These are phyloP conservation scores for Clarias laeviceps DNA, from an alignment of 2,797 vertebrate genomes.

Conservation along the genomic window DNA sequence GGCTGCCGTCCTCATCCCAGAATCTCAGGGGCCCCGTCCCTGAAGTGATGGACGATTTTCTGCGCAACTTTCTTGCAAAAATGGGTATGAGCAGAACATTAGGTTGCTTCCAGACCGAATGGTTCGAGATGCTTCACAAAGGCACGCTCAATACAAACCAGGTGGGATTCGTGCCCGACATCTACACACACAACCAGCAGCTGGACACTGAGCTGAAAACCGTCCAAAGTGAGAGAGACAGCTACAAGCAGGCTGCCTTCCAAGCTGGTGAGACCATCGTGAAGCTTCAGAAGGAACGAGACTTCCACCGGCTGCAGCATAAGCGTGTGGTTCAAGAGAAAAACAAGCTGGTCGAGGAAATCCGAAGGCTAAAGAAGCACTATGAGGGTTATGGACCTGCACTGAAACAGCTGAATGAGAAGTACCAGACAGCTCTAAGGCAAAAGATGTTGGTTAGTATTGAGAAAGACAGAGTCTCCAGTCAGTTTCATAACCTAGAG, in stretches of 20 bases:
- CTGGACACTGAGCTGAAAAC: constrained; percentile 78
- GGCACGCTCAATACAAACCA: constrained; percentile 64
- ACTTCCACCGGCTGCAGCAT: constrained; percentile 84
- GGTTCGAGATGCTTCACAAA: constrained; percentile 82
- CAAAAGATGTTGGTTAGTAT: constrained; percentile 79
- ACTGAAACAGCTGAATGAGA: constrained; percentile 80
- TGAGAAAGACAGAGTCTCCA: constrained; percentile 78
- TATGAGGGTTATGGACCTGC: constrained; percentile 79
- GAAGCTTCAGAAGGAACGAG: constrained; percentile 79
- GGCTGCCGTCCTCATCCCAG: constrained; percentile 32
- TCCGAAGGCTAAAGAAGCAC: constrained; percentile 82
- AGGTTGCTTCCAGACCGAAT: constrained; percentile 89
- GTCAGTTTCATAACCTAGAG: constrained; percentile 67
- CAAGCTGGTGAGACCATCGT: constrained; percentile 74
- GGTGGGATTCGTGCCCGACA: constrained; percentile 72
- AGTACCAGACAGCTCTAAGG: constrained; percentile 76
- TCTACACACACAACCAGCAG: constrained; percentile 76
- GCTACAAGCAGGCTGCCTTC: constrained; percentile 70
- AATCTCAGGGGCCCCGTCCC: constrained; percentile 53
- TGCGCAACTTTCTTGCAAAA: constrained; percentile 86
- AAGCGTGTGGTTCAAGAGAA: constrained; percentile 84
- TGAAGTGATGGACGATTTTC: constrained; percentile 82
- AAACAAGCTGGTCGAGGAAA: constrained; percentile 78
- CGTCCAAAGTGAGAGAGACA: constrained; percentile 76
- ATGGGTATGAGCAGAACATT: constrained; percentile 87